Base-by-base conservation (phyloP, 2,113 vertebrate genomes). In the Anser brachyrhynchus region DNA sequence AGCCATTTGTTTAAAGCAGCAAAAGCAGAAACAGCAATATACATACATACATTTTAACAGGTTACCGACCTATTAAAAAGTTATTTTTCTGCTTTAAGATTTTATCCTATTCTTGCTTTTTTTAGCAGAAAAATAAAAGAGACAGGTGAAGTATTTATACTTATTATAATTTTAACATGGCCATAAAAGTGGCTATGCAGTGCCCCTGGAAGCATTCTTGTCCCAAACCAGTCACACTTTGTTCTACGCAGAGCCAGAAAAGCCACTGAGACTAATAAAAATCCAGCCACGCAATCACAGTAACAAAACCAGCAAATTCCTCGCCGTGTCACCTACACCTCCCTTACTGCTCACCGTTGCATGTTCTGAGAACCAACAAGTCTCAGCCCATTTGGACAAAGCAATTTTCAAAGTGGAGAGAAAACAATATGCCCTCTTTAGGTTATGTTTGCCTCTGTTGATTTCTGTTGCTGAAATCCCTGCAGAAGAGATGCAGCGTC, bases 1-100 rank as follows among this genome's bases (percentile, higher is more conserved):
- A 82, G 31, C 61, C 31, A 49, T 37, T 92, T 82, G 49, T 84
- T 85, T 85, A 87, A 79, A 92, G 77, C 29, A 67, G 52, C 51
- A 90, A 79, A 64, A 91, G 59, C 78, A 85, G 41, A 28, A 86
- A 13, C 65, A 78, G 26, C 39, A 66, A 59, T n/a, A 59, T 3
- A 74, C 2, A 3, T 4, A 31, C 14, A 41, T 11, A 31, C 6
- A 39, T 73, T 84, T 79, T 78, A 81, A 77, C 29, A 89, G 49
- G 31, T 71, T 44, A 43, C 69, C 1, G 0, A 19, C 54, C 19
- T 0, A 0, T 35, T 64, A 79, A 51, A 46, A 33, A 54, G 16
- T 6, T 4, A 31, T 8, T 84, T 71, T 70, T 35, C 29, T 80
- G 43, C 54, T 82, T 51, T 61, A 78, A 37, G 37, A 64, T 66